phyloP scores from a whole-genome alignment of 2,888 invertebrate species.

The Polia nebulosa region DNA sequence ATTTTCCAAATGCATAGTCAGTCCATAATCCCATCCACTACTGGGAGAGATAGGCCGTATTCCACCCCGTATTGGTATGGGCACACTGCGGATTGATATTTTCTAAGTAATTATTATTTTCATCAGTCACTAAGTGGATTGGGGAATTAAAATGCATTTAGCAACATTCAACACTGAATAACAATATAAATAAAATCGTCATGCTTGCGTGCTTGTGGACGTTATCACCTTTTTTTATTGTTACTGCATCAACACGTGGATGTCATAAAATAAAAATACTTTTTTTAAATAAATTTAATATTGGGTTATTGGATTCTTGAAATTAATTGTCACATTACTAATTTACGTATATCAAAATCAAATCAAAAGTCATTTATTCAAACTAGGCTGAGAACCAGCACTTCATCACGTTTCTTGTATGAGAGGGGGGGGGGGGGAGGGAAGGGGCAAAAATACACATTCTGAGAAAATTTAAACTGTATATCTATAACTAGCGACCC shows the following conservation, averaged over 20 bases:
- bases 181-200: constrained; percentile 14
- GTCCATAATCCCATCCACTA: too few species aligned
- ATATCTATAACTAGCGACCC: too few species aligned
- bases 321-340: neutral
- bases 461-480: too few species aligned
- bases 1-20: too few species aligned
- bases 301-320: neutral
- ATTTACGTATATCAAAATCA: too few species aligned
- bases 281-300: constrained; percentile 7
- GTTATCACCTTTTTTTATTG: constrained; percentile 3
- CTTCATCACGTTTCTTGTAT: too few species aligned
- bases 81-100: neutral
- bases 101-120: constrained; percentile 14
- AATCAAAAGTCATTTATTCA: too few species aligned
- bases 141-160: constrained; percentile 27
- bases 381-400: too few species aligned
- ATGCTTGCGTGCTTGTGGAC: constrained; percentile 16
- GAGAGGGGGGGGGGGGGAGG: too few species aligned
- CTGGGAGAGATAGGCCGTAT: too few species aligned
- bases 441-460: too few species aligned
- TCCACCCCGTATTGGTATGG: neutral
- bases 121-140: constrained; percentile 17
- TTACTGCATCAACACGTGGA: constrained; percentile 1
- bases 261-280: neutral
- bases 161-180: constrained; percentile 4